Conservation (phyloP, 2,797 vertebrate genomes). For the Eulemur coronatus region DNA sequence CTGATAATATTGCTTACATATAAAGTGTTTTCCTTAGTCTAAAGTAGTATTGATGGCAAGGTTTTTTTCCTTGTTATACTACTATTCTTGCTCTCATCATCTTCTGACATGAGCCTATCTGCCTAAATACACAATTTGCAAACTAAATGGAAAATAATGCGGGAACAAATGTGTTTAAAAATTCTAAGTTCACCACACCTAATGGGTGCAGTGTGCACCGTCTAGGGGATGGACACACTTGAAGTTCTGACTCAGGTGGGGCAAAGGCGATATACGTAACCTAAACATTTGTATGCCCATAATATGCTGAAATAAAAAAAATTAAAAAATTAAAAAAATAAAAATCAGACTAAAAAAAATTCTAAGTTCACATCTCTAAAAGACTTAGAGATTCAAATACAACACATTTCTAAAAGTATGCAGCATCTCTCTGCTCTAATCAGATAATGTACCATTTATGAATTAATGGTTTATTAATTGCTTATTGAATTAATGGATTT, state of each 20-base stretch:
- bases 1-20: not conserved
- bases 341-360: not conserved
- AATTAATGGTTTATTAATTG: slow-evolving; percentile 22
- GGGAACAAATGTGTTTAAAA: not conserved
- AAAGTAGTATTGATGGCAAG: not conserved
- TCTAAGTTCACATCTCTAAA: not conserved
- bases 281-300: too few relatives aligned
- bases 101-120: not conserved
- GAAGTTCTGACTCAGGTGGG: too few relatives aligned
- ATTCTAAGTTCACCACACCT: not conserved
- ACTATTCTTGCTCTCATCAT: not conserved
- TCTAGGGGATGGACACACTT: too few relatives aligned
- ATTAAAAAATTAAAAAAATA: too few relatives aligned
- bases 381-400: not conserved
- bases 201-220: too few relatives aligned
- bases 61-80: not conserved
- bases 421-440: not conserved
- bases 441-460: not conserved
- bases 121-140: not conserved
- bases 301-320: too few relatives aligned
- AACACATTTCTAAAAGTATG: not conserved
- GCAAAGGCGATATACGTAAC: too few relatives aligned
- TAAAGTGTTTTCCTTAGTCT: not conserved
- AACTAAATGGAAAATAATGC: not conserved
- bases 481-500: slow-evolving; percentile 11